Conservation (phyloP, 2,888 invertebrate genomes). For the Rhagonycha fulva region DNA sequence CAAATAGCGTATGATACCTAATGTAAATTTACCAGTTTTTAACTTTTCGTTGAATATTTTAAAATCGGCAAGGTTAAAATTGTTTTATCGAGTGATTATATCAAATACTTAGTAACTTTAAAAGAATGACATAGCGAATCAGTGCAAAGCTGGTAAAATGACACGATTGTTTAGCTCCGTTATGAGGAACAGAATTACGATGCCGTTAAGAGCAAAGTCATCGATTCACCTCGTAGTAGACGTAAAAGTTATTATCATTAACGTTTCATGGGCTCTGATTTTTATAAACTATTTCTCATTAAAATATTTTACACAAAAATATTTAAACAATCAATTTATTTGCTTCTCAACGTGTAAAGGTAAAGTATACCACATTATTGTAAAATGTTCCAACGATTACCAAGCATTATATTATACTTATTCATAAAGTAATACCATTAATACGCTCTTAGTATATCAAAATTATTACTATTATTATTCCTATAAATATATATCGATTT, state of each 20-base stretch:
- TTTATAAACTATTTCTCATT: conserved; percentile 23
- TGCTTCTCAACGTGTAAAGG: background rate
- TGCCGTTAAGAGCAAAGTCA: conserved; percentile 54
- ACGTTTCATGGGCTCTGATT: conserved; percentile 32
- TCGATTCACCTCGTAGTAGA: conserved; percentile 46
- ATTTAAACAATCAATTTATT: background rate
- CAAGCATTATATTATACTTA: background rate
- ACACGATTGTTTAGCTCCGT: conserved; percentile 51
- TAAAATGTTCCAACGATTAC: background rate
- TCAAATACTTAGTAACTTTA: conserved; percentile 37
- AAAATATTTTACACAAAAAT: conserved; percentile 8
- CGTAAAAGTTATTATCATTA: conserved; percentile 36
- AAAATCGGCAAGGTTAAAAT: background rate
- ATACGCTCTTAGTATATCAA: background rate
- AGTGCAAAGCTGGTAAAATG: conserved; percentile 51
- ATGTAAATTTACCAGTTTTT: background rate
- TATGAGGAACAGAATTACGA: conserved; percentile 47
- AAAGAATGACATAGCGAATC: conserved; percentile 43
- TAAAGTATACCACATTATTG: background rate
- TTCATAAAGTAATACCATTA: background rate
- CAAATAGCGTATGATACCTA: background rate
- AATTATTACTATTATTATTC: background rate
- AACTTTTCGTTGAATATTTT: background rate
- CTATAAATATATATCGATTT: background rate
- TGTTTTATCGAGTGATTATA: conserved; percentile 14